These are phyloP conservation scores for Corythaeola cristata DNA, from an alignment of 2,113 vertebrate genomes.

Conservation along the genomic window DNA sequence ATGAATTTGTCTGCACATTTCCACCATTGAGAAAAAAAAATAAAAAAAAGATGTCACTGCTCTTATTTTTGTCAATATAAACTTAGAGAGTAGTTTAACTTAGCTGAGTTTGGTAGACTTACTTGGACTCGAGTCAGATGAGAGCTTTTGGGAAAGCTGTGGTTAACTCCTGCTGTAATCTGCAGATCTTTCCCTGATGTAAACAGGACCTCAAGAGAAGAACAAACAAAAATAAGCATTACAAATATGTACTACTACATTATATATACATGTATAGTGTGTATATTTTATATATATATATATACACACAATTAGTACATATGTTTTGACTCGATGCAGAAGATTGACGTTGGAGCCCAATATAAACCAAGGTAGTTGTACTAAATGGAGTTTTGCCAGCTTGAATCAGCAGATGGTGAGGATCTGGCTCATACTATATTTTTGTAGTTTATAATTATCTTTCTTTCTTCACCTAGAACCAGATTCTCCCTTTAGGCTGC, in stretches of 20 bases:
- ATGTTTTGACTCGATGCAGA: not conserved
- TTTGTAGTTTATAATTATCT: constrained; percentile 42
- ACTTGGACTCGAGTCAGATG: not conserved
- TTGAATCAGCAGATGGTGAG: constrained; percentile 45
- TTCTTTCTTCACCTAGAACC: constrained; percentile 22
- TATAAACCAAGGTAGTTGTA: constrained; percentile 12
- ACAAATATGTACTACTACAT: not conserved
- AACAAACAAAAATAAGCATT: constrained; percentile 4
- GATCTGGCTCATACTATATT: not conserved
- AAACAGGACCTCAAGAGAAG: constrained; percentile 21
- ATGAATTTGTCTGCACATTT: not conserved
- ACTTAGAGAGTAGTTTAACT: not conserved
- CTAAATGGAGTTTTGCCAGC: constrained; percentile 4
- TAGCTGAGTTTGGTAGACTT: not conserved
- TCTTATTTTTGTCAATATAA: not conserved
- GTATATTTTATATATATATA: too few relatives aligned
- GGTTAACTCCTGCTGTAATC: constrained; percentile 11
- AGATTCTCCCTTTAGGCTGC: constrained; percentile 30
- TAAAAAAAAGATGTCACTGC: not conserved
- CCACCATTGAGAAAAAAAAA: not conserved
- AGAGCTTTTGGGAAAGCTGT: not conserved
- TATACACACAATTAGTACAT: not conserved
- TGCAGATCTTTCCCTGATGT: not conserved
- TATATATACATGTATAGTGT: too few relatives aligned
- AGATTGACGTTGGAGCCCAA: not conserved